Evolutionary conservation across 2,113 vertebrate species (phyloP).

Genomic region (Cettia cetti): DNA sequence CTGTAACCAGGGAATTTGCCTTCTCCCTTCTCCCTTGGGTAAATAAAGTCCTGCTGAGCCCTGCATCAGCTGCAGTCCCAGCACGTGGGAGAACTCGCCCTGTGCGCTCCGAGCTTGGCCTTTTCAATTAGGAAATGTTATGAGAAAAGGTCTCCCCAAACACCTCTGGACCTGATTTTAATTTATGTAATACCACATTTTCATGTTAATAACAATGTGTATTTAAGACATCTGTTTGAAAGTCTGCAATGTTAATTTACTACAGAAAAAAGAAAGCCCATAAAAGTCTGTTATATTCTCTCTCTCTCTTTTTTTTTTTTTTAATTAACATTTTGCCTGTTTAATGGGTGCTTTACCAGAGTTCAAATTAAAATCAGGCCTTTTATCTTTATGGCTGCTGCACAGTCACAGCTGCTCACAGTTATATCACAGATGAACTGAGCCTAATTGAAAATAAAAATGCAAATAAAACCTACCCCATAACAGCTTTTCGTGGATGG

Average conservation of each 20-base stretch:
- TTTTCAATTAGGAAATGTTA: conserved; percentile 71
- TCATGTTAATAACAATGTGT: conserved; percentile 78
- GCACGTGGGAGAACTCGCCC: conserved; percentile 27
- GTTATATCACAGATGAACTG: conserved; percentile 78
- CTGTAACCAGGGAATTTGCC: background rate
- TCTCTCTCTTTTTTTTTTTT: conserved; percentile 47
- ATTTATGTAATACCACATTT: conserved; percentile 81
- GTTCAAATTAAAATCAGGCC: conserved; percentile 79
- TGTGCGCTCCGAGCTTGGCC: conserved; percentile 2
- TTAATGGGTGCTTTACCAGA: conserved; percentile 79
- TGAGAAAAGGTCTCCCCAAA: conserved; percentile 67
- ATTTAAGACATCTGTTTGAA: conserved; percentile 82
- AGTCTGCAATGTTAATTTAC: conserved; percentile 80
- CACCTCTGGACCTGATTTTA: conserved; percentile 76
- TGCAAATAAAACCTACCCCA: conserved; percentile 75
- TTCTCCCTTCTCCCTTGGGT: background rate
- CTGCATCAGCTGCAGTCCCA: conserved; percentile 34
- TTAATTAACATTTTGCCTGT: conserved; percentile 80
- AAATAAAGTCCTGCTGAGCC: background rate
- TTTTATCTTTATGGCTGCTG: conserved; percentile 79
- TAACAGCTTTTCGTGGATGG: conserved; percentile 58
- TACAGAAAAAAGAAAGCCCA: conserved; percentile 63
- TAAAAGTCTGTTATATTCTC: conserved; percentile 76
- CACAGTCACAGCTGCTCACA: conserved; percentile 74
- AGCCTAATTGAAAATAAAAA: conserved; percentile 82